Conservation (phyloP, 2,113 vertebrate species). For the Ptilonorhynchus violaceus region DNA sequence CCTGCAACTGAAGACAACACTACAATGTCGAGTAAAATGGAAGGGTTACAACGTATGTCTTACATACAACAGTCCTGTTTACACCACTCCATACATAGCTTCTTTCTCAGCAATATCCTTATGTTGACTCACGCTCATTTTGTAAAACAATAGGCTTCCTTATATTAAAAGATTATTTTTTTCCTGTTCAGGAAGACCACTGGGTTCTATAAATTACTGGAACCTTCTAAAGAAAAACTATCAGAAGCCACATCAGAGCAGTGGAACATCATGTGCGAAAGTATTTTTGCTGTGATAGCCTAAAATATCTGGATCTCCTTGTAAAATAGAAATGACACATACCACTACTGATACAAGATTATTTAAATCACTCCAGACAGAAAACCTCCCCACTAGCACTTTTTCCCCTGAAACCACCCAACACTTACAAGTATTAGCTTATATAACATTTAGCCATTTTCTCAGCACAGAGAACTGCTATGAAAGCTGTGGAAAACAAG, state of each 20-base stretch:
- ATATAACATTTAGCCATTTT: slow-evolving; percentile 29
- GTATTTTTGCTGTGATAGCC: neutral
- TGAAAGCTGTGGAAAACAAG: slow-evolving; percentile 11
- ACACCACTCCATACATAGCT: neutral
- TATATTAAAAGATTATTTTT: neutral
- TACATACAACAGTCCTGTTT: neutral
- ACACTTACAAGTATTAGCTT: neutral
- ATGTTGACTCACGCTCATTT: neutral
- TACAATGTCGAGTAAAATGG: neutral
- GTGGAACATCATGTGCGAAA: neutral
- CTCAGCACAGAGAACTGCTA: neutral
- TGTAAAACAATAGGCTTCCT: slow-evolving; percentile 42
- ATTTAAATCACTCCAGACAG: slow-evolving; percentile 9
- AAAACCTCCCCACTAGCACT: neutral
- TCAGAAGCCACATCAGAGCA: neutral
- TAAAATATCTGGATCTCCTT: neutral
- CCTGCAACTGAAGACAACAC: neutral
- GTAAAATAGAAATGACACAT: slow-evolving; percentile 3
- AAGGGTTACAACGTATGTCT: neutral
- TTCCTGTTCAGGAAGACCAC: neutral
- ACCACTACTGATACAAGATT: neutral
- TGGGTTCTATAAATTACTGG: slow-evolving; percentile 4
- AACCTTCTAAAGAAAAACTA: neutral
- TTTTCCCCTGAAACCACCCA: slow-evolving; percentile 40
- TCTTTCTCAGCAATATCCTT: slow-evolving; percentile 6